Conservation (phyloP, 2,888 invertebrate species). For the Adelognathus sp. region DNA sequence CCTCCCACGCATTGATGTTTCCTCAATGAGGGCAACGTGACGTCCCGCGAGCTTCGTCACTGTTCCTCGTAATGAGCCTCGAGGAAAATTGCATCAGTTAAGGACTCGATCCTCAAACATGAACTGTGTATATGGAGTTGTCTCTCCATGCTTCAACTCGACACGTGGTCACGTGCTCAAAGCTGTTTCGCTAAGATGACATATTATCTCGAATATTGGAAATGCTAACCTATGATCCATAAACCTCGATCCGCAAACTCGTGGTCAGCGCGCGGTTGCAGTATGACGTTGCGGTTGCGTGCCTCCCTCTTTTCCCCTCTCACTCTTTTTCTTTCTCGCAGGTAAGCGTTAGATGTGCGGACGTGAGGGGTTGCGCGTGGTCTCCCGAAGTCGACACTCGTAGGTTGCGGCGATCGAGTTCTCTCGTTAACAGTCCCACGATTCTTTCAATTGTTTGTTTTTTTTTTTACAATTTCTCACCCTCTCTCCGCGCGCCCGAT, state of each 20-base stretch:
- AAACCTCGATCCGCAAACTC: constrained; percentile 69
- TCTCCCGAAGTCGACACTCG: constrained; percentile 9
- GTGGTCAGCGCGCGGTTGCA: constrained; percentile 64
- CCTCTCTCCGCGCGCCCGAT: constrained; percentile 15
- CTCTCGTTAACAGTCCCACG: constrained; percentile 1
- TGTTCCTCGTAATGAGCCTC: not conserved
- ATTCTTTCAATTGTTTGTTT: not conserved
- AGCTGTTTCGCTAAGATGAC: constrained; percentile 1
- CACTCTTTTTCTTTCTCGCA: constrained; percentile 6
- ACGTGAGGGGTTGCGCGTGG: constrained; percentile 22
- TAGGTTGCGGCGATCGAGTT: constrained; percentile 2
- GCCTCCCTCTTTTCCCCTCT: constrained; percentile 29
- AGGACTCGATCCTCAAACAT: too few relatives aligned
- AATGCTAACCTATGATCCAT: constrained; percentile 80
- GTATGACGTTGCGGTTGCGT: constrained; percentile 52
- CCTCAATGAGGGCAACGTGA: constrained; percentile 40
- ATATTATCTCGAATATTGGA: constrained; percentile 41
- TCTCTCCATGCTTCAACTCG: not conserved
- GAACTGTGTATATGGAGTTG: too few relatives aligned
- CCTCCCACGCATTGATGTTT: constrained; percentile 61
- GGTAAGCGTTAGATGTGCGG: constrained; percentile 21
- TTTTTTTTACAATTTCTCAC: not conserved
- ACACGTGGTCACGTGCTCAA: constrained; percentile 5
- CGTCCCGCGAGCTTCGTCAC: not conserved
- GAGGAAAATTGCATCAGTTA: constrained; percentile 14